phyloP scores from a whole-genome alignment of 2,797 vertebrate genomes.

The Threskiornis aethiopicus region DNA sequence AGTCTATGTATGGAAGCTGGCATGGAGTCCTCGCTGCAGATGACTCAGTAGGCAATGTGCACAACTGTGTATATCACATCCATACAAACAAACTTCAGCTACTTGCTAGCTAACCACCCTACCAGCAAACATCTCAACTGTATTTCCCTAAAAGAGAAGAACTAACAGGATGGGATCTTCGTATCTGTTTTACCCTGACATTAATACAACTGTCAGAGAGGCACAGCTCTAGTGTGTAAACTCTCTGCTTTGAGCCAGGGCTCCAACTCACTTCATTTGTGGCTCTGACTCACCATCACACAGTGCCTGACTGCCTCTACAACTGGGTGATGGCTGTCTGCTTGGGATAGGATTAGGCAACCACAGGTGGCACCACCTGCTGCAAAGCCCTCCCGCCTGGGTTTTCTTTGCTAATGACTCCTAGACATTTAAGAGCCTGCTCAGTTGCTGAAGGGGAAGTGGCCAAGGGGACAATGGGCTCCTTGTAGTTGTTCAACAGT shows the following conservation, averaged over 20 bases:
- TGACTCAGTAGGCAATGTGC: background rate
- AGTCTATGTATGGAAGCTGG: background rate
- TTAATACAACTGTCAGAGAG: background rate
- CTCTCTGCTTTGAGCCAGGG: background rate
- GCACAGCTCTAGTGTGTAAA: background rate
- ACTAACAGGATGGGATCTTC: background rate
- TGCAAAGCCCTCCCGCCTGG: background rate
- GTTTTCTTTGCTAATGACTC: background rate
- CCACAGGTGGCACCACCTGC: slow-evolving; percentile 46
- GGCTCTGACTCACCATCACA: background rate
- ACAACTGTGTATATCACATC: background rate
- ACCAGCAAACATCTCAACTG: background rate
- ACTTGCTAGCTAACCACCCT: background rate
- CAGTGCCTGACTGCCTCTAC: background rate
- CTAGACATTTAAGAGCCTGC: background rate
- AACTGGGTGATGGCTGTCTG: background rate
- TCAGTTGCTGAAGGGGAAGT: slow-evolving; percentile 13
- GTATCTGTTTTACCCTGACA: background rate
- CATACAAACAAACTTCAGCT: background rate
- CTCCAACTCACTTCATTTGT: background rate
- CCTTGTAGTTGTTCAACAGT: slow-evolving; percentile 4
- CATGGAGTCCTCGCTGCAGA: background rate
- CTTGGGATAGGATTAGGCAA: background rate
- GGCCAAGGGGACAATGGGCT: slow-evolving; percentile 5
- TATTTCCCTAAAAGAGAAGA: background rate